Base-by-base conservation (phyloP, 2,888 invertebrate species). In the Aphidius colemani region DNA sequence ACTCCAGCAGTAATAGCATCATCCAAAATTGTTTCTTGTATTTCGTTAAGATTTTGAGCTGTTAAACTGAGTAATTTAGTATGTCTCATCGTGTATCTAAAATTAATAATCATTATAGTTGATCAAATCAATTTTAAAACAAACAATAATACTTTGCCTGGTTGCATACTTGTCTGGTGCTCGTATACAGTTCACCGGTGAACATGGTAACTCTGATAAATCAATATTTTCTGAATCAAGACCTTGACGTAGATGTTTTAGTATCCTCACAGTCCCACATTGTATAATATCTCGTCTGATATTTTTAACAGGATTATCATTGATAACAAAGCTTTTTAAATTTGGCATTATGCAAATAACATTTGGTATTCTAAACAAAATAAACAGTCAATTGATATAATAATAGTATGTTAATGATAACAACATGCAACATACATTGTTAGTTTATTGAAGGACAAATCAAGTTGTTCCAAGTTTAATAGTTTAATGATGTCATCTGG, bases 241-340 rank as follows among this genome's bases (percentile, higher is more conserved):
- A 65, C 88, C 88, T 69, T 92, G 90, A 4, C 90, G 85, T 44
- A 93, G 83, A 77, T 90, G 92, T 78, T 91, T 91, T 79, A 96
- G 86, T 77, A 96, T 88, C 65, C 93, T 84, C 49, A 87, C 86
- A 0, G 95, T 94, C n/a, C 96, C 96, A 65, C 93, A 89, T 77
- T 90, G 88, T 60, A 96, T 85, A 63, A 96, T 88, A 80, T 96
- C 96, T 65, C 91, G 87, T 45, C 96, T 85, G 41, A 96, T 89
- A 60, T 89, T 89, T 73, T 91, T 88, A 70, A 96, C 84, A 9
- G 45, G 91, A 83, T 96, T 96, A 6, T 96, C 96, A 70, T 95
- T 93, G 74, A 96, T 86, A 68, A 89, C 89, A 59, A 96, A 85
- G 70, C 91, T 91, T 74, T 93, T 92, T 64, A 96, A 84, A 77